These are phyloP conservation scores for Lathronympha strigana DNA, from an alignment of 2,888 invertebrate species.

Conservation along the genomic window DNA sequence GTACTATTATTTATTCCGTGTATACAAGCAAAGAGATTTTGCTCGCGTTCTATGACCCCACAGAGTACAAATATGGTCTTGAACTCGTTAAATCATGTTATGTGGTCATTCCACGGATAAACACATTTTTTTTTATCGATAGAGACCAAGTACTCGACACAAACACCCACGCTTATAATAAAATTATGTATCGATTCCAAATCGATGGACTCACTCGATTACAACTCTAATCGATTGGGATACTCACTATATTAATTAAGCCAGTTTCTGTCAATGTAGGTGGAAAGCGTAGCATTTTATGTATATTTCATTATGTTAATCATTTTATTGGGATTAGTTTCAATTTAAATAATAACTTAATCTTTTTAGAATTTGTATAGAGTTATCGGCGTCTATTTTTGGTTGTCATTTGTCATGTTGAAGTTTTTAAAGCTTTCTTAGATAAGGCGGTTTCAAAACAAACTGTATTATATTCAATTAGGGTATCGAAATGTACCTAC, in stretches of 20 bases:
- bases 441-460: constrained; percentile 7
- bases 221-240: constrained; percentile 45
- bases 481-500: background rate
- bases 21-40: background rate
- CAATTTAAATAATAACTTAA: constrained; percentile 40
- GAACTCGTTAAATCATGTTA: constrained; percentile 9
- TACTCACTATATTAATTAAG: constrained; percentile 40
- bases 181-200: constrained; percentile 67
- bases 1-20: too few species aligned
- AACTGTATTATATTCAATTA: constrained; percentile 9
- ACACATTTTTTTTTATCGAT: constrained; percentile 25
- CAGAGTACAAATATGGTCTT: background rate
- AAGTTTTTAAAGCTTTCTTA: constrained; percentile 8
- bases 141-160: constrained; percentile 31
- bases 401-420: constrained; percentile 11
- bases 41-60: constrained; percentile 15
- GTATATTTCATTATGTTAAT: constrained; percentile 41
- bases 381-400: constrained; percentile 16
- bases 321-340: constrained; percentile 37
- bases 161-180: constrained; percentile 69
- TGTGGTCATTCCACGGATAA: constrained; percentile 17
- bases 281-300: constrained; percentile 41
- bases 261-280: constrained; percentile 41
- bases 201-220: constrained; percentile 54
- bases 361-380: constrained; percentile 27